Percentiles rank a stretch among this genome's conserved stretches.
Evolutionary conservation across 2,888 invertebrate genomes (phyloP).

Genomic region (Xestia rhomboidea): DNA sequence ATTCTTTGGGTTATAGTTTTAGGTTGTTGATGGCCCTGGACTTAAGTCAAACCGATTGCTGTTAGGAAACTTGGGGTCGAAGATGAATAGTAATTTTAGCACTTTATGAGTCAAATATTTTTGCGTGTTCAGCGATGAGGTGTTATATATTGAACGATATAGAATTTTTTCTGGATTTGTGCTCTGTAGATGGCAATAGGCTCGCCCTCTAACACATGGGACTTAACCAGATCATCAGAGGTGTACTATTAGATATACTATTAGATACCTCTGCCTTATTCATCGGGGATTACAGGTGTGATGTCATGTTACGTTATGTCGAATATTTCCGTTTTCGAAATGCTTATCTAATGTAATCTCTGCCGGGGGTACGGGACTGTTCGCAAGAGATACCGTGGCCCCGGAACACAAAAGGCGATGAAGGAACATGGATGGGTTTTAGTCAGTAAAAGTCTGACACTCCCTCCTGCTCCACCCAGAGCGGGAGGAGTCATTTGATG

Average conservation of each 20-base stretch:
- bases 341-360: neutral
- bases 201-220: neutral
- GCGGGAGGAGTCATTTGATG: no score
- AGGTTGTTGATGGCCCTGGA: neutral
- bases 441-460: no score
- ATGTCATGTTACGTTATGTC: no score
- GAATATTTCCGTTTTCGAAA: neutral
- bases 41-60: neutral
- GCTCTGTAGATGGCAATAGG: neutral
- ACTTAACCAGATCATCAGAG: no score
- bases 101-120: neutral
- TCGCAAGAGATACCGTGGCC: no score
- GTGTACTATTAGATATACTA: no score
- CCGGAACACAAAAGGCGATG: no score
- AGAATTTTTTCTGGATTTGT: neutral
- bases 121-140: neutral
- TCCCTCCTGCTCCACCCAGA: no score
- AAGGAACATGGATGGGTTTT: no score
- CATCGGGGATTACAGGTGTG: neutral
- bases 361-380: no score
- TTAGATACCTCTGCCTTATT: no score
- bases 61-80: neutral
- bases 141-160: neutral
- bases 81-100: neutral
- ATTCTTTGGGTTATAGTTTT: conserved; percentile 7